Evolutionary conservation across 2,888 invertebrate genomes (phyloP), one percentile per base, ranked within the genome.

Genomic region (Zonitis immaculata): DNA sequence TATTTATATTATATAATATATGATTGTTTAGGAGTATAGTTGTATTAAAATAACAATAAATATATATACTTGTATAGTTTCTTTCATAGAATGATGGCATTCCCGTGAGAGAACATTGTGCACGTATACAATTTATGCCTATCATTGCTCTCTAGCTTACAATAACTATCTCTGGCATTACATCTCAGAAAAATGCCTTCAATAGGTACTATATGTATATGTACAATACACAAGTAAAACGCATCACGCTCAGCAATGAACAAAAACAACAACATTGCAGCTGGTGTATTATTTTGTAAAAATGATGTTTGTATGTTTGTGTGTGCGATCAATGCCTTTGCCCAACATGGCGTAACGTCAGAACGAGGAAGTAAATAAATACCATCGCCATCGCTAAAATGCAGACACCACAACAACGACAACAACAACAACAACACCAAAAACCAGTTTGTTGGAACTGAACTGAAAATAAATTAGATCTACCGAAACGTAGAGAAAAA

Each of bases 61-160:
- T 35, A 9, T 9, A 32, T 12, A 32, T n/a, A 1, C 5, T n/a
- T 14, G 7, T 30, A 30, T 30, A n/a, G 30, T 35, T 42, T 22
- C 25, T 53, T 51, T 46, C 27, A 16, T 18, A 12, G 16, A 14
- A 28, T 18, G 11, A 9, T 28, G 39, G 42, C 25, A 47, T 57
- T 55, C 60, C 58, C 60, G 58, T 56, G 60, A 60, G 58, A 60
- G 54, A 52, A 48, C 48, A 45, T 42, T 44, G 46, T 51, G 56
- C 51, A 60, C 53, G 56, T 58, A 58, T 58, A 58, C 58, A 58
- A 61, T 61, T 60, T 61, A 58, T 55, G 54, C 56, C 54, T 56
- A 54, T 58, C 54, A 56, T 48, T 54, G 49, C 51, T 49, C 27
- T 32, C 20, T 20, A 20, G 44, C 47, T 55, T 56, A 61, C 45